Percentiles rank a stretch among this genome's conserved stretches.
Evolutionary conservation across 64 coral and sea anemone genomes (phyloP).

Genomic region (Pocillopora verrucosa): DNA sequence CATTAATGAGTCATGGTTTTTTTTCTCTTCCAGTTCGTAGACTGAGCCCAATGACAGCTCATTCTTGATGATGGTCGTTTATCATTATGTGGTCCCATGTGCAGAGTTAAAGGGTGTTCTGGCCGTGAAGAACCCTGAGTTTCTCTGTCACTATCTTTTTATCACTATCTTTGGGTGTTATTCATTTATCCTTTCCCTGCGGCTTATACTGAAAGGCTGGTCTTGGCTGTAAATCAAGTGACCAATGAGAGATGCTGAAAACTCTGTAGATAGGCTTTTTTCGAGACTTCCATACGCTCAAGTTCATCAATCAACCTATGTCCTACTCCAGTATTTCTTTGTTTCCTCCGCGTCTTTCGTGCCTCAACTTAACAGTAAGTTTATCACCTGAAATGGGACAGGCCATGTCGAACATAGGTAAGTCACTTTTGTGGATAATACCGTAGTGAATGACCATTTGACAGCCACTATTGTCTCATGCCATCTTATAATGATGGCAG

Average conservation of each 20-base stretch:
- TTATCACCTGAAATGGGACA: not conserved
- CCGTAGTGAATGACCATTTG: too few species aligned
- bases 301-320: conserved; percentile 42
- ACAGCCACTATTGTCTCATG: too few species aligned
- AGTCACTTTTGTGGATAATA: not conserved
- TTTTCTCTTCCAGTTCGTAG: not conserved
- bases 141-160: not conserved
- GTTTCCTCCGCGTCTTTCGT: not conserved
- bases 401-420: not conserved
- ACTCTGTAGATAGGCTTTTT: not conserved
- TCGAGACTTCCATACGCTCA: conserved; percentile 30
- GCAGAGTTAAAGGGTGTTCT: too few species aligned
- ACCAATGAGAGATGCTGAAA: not conserved
- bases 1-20: too few species aligned
- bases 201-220: not conserved
- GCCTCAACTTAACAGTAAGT: not conserved
- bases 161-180: too few species aligned
- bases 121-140: too few species aligned
- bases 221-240: not conserved
- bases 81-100: too few species aligned
- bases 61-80: conserved; percentile 5
- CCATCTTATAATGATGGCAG: too few species aligned
- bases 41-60: conserved; percentile 1
- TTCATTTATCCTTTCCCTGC: not conserved
- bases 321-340: conserved; percentile 18